A percentile compares a stretch with the other conserved stretches of the same genome.
These are phyloP conservation scores for Malurus leucopterus DNA, from an alignment of 2,797 vertebrate species.

Conservation along the genomic window DNA sequence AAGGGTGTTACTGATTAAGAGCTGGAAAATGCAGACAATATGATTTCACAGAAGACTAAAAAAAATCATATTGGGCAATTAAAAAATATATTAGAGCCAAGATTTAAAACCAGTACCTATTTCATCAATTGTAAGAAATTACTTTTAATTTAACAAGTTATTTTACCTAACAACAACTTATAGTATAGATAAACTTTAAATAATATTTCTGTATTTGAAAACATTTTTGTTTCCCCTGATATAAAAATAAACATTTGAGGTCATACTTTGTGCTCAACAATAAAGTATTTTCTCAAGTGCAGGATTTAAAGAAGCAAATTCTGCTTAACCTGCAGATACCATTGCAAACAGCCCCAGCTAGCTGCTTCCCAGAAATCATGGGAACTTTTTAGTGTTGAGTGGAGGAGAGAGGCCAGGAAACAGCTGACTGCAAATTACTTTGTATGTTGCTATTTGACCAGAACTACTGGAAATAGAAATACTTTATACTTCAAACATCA, in stretches of 20 bases:
- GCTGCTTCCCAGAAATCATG: neutral
- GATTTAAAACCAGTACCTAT: neutral
- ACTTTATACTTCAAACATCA: neutral
- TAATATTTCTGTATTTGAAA: neutral
- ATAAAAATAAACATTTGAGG: neutral
- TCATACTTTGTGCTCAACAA: neutral
- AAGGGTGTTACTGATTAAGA: constrained; percentile 14
- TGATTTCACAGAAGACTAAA: neutral
- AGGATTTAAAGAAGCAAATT: neutral
- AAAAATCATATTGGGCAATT: neutral
- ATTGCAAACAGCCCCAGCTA: neutral
- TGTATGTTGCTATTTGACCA: neutral
- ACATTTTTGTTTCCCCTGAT: neutral
- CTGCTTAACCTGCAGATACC: neutral
- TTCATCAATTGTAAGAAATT: neutral
- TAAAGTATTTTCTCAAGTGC: neutral
- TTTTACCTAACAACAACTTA: neutral
- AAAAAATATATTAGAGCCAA: neutral
- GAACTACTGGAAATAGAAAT: neutral
- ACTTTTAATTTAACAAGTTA: neutral
- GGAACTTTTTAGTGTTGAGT: neutral
- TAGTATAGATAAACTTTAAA: neutral
- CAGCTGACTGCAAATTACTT: neutral
- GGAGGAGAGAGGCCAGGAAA: neutral
- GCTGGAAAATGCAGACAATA: neutral